Conservation (phyloP, 2,888 invertebrate genomes). For the Diadegma fenestrale region DNA sequence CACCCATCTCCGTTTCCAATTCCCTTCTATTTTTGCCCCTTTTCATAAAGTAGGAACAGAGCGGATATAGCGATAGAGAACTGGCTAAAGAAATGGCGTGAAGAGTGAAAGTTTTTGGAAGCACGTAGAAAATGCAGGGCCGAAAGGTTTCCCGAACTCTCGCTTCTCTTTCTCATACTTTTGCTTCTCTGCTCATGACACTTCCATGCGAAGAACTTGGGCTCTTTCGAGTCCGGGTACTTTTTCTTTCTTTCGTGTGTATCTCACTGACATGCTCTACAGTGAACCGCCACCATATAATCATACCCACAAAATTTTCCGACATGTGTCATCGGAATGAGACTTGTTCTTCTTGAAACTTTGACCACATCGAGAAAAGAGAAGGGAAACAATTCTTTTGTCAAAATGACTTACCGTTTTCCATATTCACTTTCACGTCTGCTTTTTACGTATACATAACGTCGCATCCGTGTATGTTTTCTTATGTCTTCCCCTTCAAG, state of each 20-base stretch:
- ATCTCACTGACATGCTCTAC: conserved; percentile 43
- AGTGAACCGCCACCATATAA: conserved; percentile 14
- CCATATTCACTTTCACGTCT: background rate
- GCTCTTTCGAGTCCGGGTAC: background rate
- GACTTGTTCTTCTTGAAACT: conserved; percentile 55
- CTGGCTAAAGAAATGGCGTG: background rate
- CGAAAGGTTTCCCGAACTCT: conserved; percentile 54
- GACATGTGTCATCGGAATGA: conserved; percentile 63
- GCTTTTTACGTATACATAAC: background rate
- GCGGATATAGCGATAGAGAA: conserved; percentile 37
- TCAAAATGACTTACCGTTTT: conserved; percentile 1
- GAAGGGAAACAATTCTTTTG: conserved; percentile 10
- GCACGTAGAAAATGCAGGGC: conserved; percentile 51
- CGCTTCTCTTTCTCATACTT: conserved; percentile 47
- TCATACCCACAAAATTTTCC: conserved; percentile 51
- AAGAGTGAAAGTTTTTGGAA: conserved; percentile 56
- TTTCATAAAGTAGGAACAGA: conserved; percentile 38
- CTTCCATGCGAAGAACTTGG: conserved; percentile 33
- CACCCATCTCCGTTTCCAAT: conserved; percentile 47
- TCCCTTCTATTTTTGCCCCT: conserved; percentile 33
- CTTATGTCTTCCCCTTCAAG: background rate
- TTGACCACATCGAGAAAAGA: conserved; percentile 12
- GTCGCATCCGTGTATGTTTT: background rate
- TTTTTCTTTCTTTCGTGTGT: conserved; percentile 22
- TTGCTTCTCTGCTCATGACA: conserved; percentile 44